Evolutionary conservation across 1,140 invertebrate genomes (phyloP).

Genomic region (Cotesia vestalis): DNA sequence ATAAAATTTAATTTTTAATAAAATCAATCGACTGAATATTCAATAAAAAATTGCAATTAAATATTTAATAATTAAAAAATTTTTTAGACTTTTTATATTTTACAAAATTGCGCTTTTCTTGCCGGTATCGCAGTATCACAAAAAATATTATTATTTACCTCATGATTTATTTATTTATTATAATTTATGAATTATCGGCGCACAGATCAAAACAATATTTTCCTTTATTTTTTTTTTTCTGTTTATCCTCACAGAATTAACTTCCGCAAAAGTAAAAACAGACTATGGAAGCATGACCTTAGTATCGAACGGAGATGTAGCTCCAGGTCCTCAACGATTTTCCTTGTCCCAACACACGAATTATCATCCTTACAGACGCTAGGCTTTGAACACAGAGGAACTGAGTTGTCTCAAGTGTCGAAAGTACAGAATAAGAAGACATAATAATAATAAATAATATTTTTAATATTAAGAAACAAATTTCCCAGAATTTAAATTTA

Average conservation of each 20-base stretch:
- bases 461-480: neutral
- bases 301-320: slow-evolving; percentile 56
- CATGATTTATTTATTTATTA: too few relatives aligned
- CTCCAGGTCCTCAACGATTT: slow-evolving; percentile 61
- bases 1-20: too few relatives aligned
- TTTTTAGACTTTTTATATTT: too few relatives aligned
- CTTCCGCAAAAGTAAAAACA: slow-evolving; percentile 57
- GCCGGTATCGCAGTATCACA: too few relatives aligned
- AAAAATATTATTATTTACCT: too few relatives aligned
- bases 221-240: slow-evolving; percentile 37
- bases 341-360: slow-evolving; percentile 59
- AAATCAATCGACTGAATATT: too few relatives aligned
- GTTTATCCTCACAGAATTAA: slow-evolving; percentile 52
- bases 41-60: too few relatives aligned
- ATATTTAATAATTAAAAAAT: too few relatives aligned
- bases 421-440: slow-evolving; percentile 16
- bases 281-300: slow-evolving; percentile 55
- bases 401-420: slow-evolving; percentile 23
- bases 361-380: slow-evolving; percentile 62
- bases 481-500: too few relatives aligned
- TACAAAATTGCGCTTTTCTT: too few relatives aligned
- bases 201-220: neutral
- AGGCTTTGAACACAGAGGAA: slow-evolving; percentile 45
- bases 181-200: neutral
- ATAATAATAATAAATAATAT: too few relatives aligned